Percentiles rank a stretch among this genome's conserved stretches.
phyloP scores from a whole-genome alignment of 2,888 invertebrate species.

The Invenusta paracnida region DNA sequence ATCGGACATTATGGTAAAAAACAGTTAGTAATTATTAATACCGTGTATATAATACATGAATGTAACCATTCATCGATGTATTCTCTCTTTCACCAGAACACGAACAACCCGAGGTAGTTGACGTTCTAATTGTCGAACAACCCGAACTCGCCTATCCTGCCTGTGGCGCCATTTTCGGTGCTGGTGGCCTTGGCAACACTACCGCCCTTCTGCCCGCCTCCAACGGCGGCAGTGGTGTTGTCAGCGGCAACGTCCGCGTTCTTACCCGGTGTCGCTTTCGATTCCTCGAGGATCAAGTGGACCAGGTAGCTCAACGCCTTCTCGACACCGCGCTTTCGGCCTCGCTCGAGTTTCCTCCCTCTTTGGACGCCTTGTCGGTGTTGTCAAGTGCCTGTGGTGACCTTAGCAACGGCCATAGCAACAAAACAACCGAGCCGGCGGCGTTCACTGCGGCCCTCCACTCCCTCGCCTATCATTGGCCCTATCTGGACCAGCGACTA shows the following conservation, averaged over 20 bases:
- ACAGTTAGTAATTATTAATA: no score
- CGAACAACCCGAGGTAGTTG: background rate
- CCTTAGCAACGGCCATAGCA: background rate
- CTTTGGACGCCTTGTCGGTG: background rate
- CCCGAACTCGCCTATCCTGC: background rate
- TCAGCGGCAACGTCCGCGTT: background rate
- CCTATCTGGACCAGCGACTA: background rate
- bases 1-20: no score
- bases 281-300: background rate
- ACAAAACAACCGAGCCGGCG: background rate
- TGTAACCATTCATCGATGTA: no score
- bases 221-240: background rate
- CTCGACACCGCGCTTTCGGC: background rate
- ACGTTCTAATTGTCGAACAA: background rate
- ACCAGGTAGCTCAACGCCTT: background rate
- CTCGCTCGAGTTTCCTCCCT: background rate
- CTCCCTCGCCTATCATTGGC: background rate
- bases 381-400: background rate
- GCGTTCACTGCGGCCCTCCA: background rate
- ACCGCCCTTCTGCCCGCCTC: background rate
- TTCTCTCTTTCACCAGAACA: no score
- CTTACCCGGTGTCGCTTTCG: background rate
- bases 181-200: background rate
- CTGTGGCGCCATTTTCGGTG: background rate
- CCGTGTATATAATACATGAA: no score